Base-by-base conservation (phyloP, 2,113 vertebrate species). In the Miniopterus natalensis region DNA sequence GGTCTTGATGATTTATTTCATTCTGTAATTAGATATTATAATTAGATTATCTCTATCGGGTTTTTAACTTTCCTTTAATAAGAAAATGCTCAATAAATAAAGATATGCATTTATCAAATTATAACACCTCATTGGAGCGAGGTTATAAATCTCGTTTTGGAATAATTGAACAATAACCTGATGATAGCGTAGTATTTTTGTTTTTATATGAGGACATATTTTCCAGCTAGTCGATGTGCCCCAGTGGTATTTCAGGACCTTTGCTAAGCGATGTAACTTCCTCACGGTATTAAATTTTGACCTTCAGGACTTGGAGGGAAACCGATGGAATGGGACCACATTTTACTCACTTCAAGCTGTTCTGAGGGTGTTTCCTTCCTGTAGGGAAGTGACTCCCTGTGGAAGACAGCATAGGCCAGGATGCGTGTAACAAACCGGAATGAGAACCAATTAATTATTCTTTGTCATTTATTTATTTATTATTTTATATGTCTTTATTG, bases 11-110 rank as follows among this genome's bases (percentile, higher is more conserved):
- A 96, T 95, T 97, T 97, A 93, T 91, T 96, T 93, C 94, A 42
- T 89, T 95, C 89, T 94, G 84, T 93, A 95, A 97, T 97, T 96
- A 96, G 86, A 95, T 96, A 95, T 95, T 95, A 85, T 95, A 96
- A 96, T 96, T 96, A 94, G 84, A 88, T 88, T 95, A 96, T 95
- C 93, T 94, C 93, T 93, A 90, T 95, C 93, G 97, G 85, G 92
- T 92, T 94, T 95, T 94, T 83, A 91, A 42, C 83, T 90, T 84
- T 61, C 65, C 68, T 95, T 94, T 96, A 91, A 93, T 95, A 96
- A 92, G 89, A 96, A 95, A 96, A 59, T n/a, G 78, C 90, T 96
- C 68, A 29, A 95, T 97, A 96, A 87, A 86, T 96, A 75, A 55
- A 94, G 93, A 96, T 95, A 90, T 45, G 75, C 88, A 88, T 88